Evolutionary conservation across 2,797 vertebrate species (phyloP).

Genomic region (Phataginus tricuspis): DNA sequence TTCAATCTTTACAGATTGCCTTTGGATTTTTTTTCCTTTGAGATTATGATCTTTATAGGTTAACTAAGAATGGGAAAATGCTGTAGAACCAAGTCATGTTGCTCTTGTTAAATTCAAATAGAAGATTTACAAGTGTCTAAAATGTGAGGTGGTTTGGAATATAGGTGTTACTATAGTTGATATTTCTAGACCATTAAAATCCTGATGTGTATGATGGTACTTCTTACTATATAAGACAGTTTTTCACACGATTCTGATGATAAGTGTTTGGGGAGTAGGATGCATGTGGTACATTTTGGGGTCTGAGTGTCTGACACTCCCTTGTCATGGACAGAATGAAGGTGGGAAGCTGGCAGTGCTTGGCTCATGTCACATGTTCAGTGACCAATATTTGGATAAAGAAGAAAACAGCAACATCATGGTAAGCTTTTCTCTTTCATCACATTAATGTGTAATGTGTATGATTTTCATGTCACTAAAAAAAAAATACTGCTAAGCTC

Average conservation of each 20-base stretch:
- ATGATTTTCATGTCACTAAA: slow-evolving; percentile 3
- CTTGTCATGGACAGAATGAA: slow-evolving; percentile 83
- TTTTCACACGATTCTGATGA: neutral
- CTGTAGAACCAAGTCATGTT: neutral
- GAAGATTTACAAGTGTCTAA: neutral
- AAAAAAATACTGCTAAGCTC: neutral
- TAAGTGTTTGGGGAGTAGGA: neutral
- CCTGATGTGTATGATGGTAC: neutral
- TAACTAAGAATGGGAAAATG: neutral
- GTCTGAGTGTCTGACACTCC: neutral
- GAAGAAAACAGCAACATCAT: slow-evolving; percentile 98
- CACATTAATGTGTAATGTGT: neutral
- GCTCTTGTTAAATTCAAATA: slow-evolving; percentile 14
- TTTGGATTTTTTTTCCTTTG: neutral
- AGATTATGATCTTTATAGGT: neutral
- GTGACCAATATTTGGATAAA: slow-evolving; percentile 97
- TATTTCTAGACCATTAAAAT: slow-evolving; percentile 21
- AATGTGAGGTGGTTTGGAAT: neutral
- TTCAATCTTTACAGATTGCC: neutral
- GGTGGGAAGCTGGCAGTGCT: slow-evolving; percentile 95
- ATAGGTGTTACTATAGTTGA: neutral
- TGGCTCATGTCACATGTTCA: slow-evolving; percentile 98
- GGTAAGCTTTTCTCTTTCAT: slow-evolving; percentile 86
- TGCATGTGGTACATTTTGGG: neutral
- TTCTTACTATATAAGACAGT: neutral